Evolutionary conservation across 2,888 invertebrate genomes (phyloP).

Genomic region (Hydrotaea diabolus): DNA sequence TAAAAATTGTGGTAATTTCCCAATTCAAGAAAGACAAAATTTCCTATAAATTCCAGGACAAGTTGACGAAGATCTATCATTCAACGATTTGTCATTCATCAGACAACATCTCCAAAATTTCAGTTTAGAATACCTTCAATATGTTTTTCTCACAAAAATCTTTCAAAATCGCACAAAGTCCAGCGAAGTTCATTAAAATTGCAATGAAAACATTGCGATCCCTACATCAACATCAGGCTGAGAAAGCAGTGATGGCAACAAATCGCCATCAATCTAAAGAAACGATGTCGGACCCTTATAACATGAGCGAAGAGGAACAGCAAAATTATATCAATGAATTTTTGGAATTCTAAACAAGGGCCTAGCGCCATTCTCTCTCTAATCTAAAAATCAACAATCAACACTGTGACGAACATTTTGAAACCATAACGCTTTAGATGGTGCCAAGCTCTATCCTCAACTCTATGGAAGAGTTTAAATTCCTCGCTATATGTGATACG

Average conservation of each 20-base stretch:
- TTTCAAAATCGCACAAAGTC: not conserved
- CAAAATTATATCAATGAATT: slow-evolving; percentile 74
- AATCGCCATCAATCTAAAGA: not conserved
- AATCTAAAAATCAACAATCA: no score
- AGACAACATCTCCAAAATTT: slow-evolving; percentile 29
- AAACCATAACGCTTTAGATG: slow-evolving; percentile 2
- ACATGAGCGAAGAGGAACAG: slow-evolving; percentile 70
- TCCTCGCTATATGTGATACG: not conserved
- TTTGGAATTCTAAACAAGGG: slow-evolving; percentile 60
- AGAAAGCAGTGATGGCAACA: not conserved
- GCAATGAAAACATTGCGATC: not conserved
- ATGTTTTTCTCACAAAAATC: slow-evolving; percentile 9
- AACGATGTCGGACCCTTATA: not conserved
- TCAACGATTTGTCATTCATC: not conserved
- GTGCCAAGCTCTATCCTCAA: not conserved
- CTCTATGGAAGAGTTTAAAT: slow-evolving; percentile 24
- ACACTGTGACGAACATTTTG: not conserved
- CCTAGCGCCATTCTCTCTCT: no score
- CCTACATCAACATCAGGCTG: not conserved
- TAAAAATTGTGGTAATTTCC: not conserved
- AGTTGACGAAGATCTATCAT: not conserved
- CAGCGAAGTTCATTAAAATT: not conserved
- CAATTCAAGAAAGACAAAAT: not conserved
- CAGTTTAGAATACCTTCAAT: not conserved
- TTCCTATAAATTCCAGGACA: not conserved